phyloP scores from a whole-genome alignment of 2,888 invertebrate genomes.

The Xanthorhoe spadicearia region DNA sequence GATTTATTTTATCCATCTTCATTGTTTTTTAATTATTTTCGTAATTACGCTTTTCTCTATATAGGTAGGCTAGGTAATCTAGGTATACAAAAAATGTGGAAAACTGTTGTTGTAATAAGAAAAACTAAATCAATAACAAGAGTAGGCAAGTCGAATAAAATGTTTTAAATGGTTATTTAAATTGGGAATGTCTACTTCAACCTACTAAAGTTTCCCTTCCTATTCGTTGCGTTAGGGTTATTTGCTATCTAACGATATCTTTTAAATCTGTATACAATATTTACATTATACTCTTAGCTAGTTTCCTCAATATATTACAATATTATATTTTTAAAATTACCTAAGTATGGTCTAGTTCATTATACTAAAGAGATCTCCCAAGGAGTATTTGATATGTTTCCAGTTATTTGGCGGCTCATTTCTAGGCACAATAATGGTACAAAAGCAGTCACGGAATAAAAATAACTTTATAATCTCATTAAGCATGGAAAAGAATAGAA shows the following conservation, averaged over 20 bases:
- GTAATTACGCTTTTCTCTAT: too few species aligned
- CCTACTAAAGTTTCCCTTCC: not conserved
- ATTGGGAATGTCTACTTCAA: not conserved
- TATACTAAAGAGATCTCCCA: slow-evolving; percentile 47
- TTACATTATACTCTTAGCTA: slow-evolving; percentile 2
- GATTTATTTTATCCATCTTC: not conserved
- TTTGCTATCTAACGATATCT: slow-evolving; percentile 7
- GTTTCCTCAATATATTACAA: not conserved
- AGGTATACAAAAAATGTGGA: not conserved
- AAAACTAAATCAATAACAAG: not conserved
- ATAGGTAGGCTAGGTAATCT: not conserved
- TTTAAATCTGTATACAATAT: slow-evolving; percentile 3
- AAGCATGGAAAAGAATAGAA: slow-evolving; percentile 4
- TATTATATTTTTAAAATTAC: not conserved
- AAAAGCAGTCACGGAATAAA: slow-evolving; percentile 32
- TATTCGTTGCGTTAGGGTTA: slow-evolving; percentile 13
- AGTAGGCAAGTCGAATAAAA: not conserved
- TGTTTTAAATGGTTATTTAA: not conserved
- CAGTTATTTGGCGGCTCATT: slow-evolving; percentile 69
- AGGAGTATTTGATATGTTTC: slow-evolving; percentile 67
- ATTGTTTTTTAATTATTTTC: not conserved
- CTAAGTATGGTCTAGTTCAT: slow-evolving; percentile 16
- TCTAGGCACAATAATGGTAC: slow-evolving; percentile 74
- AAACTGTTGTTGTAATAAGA: not conserved
- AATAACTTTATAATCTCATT: not conserved